Evolutionary conservation across 2,113 vertebrate genomes (phyloP), one percentile per base, ranked within the genome.

Genomic region (Antechinus stuartii): DNA sequence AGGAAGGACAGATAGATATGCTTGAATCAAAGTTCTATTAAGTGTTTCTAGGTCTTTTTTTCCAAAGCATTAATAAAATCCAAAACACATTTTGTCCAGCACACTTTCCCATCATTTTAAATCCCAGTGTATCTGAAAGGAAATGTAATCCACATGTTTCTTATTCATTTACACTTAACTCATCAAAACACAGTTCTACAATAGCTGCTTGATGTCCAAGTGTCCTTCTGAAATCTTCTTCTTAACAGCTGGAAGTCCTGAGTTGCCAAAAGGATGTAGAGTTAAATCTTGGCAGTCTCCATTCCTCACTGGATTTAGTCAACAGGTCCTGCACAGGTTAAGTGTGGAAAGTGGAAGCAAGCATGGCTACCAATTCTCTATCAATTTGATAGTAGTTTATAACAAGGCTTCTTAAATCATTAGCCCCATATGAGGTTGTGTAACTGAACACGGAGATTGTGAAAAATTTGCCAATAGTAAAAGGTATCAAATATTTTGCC

Each of bases 81-180:
- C 91, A 92, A 93, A 22, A 46, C 93, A 14, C 90, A 30, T 90
- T 90, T 26, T 11, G 23, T 14, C 8, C 95, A 90, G 91, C 93
- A 90, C 92, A 93, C 57, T 54, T 97, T 92, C 97, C 96, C 96
- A 93, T 93, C 49, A 94, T 91, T 35, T 25, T 47, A 56, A 97
- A 55, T 68, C 96, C 93, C 96, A 52, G 91, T 27, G 56, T 57
- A 11, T 93, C 94, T 93, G 94, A 96, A 89, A 26, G 52, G 94
- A 97, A 97, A 97, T 92, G 46, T 1, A 90, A 96, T 49, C 97
- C 97, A 96, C 25, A 90, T 98, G 97, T 68, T 93, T 52, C 12
- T 96, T 96, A 97, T 91, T 95, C 97, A 97, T 92, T 93, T 89
- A 92, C 94, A 95, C 91, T 94, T 97, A 95, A 95, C 90, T 93